phyloP scores from a whole-genome alignment of 2,888 invertebrate genomes.

The Yponomeuta cagnagella region DNA sequence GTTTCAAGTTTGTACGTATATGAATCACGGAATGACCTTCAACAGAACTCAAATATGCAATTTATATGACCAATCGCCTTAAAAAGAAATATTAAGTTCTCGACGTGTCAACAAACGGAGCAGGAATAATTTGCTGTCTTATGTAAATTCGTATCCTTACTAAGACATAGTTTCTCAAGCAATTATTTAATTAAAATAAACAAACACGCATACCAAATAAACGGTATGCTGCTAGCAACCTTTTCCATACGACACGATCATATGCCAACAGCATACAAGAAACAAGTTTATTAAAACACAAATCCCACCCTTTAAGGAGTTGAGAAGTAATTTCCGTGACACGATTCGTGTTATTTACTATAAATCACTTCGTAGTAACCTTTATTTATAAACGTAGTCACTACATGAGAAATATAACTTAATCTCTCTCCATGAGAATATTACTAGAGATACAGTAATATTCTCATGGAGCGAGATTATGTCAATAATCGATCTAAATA shows the following conservation, averaged over 20 bases:
- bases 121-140: not conserved
- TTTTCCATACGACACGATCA: not conserved
- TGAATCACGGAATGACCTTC: too few species aligned
- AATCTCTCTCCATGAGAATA: too few species aligned
- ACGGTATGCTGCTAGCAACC: not conserved
- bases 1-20: too few species aligned
- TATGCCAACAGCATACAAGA: not conserved
- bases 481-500: too few species aligned
- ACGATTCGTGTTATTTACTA: conserved; percentile 3
- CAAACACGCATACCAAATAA: not conserved
- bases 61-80: too few species aligned
- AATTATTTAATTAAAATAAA: conserved; percentile 6
- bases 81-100: too few species aligned
- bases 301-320: not conserved
- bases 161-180: not conserved
- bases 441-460: too few species aligned
- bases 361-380: not conserved
- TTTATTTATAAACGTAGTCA: not conserved
- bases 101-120: too few species aligned
- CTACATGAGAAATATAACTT: not conserved
- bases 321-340: not conserved
- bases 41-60: too few species aligned
- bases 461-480: too few species aligned
- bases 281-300: not conserved
- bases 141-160: not conserved